phyloP scores from a whole-genome alignment of 1,140 invertebrate genomes.

The Camponotus pennsylvanicus region DNA sequence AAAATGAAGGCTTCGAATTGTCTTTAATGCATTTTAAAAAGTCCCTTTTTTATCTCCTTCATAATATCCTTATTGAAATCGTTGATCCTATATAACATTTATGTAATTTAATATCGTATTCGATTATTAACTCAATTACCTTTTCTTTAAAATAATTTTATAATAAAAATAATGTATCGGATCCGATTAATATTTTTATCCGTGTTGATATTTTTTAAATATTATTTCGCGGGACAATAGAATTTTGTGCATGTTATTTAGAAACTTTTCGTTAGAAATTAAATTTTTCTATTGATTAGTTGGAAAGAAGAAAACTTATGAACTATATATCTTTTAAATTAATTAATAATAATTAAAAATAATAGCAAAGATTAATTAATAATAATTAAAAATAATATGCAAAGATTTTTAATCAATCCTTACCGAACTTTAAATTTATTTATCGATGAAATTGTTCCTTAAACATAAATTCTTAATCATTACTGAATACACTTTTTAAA shows the following conservation, averaged over 20 bases:
- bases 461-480: no score
- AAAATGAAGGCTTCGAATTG: no score
- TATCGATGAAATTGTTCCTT: no score
- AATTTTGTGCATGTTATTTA: not conserved
- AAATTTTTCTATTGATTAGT: not conserved
- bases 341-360: not conserved
- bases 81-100: not conserved
- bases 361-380: not conserved
- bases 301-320: not conserved
- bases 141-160: not conserved
- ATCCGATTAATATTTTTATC: no score
- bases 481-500: no score
- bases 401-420: not conserved
- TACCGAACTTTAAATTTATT: no score
- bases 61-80: not conserved
- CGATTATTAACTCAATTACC: not conserved
- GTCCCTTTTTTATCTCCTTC: not conserved
- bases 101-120: not conserved
- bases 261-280: not conserved
- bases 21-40: not conserved
- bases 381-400: not conserved
- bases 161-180: not conserved
- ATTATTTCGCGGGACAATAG: not conserved
- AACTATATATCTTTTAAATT: not conserved
- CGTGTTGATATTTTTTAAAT: not conserved